phyloP scores from a whole-genome alignment of 2,888 invertebrate species.

The Synergus japonicus region DNA sequence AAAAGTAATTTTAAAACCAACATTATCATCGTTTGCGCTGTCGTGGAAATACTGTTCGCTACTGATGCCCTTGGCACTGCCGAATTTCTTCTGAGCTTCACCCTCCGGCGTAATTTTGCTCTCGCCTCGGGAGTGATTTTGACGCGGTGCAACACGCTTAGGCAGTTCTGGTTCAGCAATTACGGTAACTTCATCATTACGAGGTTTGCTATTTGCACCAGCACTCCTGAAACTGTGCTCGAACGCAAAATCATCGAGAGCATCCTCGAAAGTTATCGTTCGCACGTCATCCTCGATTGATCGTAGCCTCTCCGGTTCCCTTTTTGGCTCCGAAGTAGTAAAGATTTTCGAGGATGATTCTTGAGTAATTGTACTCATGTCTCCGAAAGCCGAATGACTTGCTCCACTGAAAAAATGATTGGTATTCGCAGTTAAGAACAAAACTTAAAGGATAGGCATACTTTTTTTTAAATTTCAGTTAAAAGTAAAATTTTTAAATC shows the following conservation, averaged over 20 bases:
- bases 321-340: constrained; percentile 64
- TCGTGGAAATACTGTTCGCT: constrained; percentile 97
- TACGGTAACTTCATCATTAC: constrained; percentile 77
- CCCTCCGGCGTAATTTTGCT: constrained; percentile 79
- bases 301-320: constrained; percentile 23
- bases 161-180: constrained; percentile 72
- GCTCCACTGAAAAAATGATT: constrained; percentile 79
- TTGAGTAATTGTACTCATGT: constrained; percentile 95
- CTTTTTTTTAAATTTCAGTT: no score
- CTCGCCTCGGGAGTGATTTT: constrained; percentile 57
- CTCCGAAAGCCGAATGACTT: constrained; percentile 92
- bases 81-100: constrained; percentile 96
- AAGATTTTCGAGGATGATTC: constrained; percentile 79
- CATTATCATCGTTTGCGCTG: constrained; percentile 79
- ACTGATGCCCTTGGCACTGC: constrained; percentile 97
- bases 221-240: constrained; percentile 63
- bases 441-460: background rate
- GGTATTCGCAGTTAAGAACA: background rate
- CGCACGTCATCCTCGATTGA: constrained; percentile 63
- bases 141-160: constrained; percentile 63
- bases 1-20: constrained; percentile 40
- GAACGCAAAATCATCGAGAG: constrained; percentile 78
- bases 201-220: constrained; percentile 64
- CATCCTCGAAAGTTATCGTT: constrained; percentile 61
- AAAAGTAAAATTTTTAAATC: no score